Evolutionary conservation across 2,888 invertebrate genomes (phyloP).

Genomic region (Limnephilus rhombicus): DNA sequence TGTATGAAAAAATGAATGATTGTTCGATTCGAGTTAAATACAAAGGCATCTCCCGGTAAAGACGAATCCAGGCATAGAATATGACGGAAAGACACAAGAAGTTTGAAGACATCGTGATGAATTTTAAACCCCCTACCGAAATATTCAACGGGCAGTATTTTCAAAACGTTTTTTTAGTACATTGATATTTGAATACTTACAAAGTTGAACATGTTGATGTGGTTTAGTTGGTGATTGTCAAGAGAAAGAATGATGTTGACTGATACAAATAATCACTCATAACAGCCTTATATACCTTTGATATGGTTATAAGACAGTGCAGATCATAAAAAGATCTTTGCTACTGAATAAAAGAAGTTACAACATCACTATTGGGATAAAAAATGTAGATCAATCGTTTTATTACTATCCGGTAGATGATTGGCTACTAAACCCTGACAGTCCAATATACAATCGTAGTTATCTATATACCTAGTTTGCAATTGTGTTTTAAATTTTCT

Average conservation of each 20-base stretch:
- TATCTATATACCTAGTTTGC: neutral
- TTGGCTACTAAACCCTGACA: neutral
- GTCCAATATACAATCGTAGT: neutral
- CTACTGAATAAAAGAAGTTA: neutral
- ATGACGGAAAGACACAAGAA: too few species aligned
- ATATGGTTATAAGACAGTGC: neutral
- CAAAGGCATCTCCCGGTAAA: neutral
- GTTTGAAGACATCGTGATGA: neutral
- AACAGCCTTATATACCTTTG: neutral
- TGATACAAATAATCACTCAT: conserved; percentile 1
- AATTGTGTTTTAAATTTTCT: neutral
- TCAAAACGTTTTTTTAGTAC: neutral
- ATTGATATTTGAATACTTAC: neutral
- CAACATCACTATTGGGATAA: neutral
- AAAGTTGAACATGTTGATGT: neutral
- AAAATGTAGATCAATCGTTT: neutral
- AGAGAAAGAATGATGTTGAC: neutral
- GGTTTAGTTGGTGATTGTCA: neutral
- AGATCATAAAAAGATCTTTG: neutral
- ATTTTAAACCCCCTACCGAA: neutral
- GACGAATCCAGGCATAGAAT: neutral
- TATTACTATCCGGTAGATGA: neutral
- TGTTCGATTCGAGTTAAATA: neutral
- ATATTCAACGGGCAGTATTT: neutral
- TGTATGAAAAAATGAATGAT: too few species aligned